Evolutionary conservation across 2,888 invertebrate species (phyloP), one percentile per base, ranked within the genome.

Genomic region (Monochamus alternatus): DNA sequence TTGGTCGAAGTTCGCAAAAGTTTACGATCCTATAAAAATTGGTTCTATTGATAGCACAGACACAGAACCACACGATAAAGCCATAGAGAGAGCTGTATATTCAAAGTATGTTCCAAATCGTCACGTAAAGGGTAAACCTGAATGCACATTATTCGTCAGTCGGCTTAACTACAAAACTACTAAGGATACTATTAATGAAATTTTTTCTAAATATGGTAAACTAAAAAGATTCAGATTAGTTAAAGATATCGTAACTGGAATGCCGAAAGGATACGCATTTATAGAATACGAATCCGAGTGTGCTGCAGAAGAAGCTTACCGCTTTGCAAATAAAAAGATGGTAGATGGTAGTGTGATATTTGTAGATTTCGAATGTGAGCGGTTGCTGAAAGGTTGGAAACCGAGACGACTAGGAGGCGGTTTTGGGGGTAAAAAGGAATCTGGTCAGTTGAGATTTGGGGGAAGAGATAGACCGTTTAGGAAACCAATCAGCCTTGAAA

Each of bases 31-130:
- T 0, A 90, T 97, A 70, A 93, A 94, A 89, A 93, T 94, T 75
- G 97, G 96, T 7, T 96, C 96, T 74, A 96, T 97, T 65, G 97
- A 97, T 89, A 95, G 96, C 84, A 96, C 96, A 0, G 96, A 97
- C 85, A 91, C 91, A 0, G 93, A 92, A 74, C 95, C 97, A 0
- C 97, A 97, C 83, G 97, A 97, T 85, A 92, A 91, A 79, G 97
- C 92, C 2, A 90, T 97, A 30, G 86, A 93, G 12, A 90, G 96
- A 81, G 97, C 97, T 0, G 86, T 94, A 59, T 88, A 91, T 82
- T 91, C 95, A 0, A 91, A 91, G 75, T 95, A 95, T 82, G 88
- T 88, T 7, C 93, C 94, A 5, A 93, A 94, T 81, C 91, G 91
- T 81, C 90, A 91, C 79, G 92, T 95, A 3, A 91, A 91, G 85